Conservation (phyloP, 2,797 vertebrate species). For the Anas capensis region DNA sequence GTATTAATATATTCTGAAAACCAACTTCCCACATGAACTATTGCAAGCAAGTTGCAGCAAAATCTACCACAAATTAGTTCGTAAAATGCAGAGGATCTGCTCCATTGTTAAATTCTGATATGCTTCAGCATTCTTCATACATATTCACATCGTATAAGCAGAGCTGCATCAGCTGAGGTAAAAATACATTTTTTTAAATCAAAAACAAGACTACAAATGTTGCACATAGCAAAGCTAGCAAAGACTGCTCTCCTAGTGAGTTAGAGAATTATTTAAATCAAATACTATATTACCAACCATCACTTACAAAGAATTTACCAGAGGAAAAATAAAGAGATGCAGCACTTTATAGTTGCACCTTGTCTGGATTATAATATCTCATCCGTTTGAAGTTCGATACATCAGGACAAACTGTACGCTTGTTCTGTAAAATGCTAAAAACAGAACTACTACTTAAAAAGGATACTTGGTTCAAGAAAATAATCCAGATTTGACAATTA, state of each 20-base stretch:
- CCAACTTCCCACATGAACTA: background rate
- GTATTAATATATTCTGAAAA: conserved; percentile 31
- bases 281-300: background rate
- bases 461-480: background rate
- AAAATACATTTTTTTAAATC: background rate
- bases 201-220: background rate
- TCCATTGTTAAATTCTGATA: background rate
- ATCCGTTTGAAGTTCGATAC: background rate
- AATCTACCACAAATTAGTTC: background rate
- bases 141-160: background rate
- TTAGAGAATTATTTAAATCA: background rate
- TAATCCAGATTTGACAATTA: background rate
- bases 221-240: background rate
- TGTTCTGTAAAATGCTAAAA: background rate
- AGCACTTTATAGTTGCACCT: background rate
- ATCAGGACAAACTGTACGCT: background rate
- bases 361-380: background rate
- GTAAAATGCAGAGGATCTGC: background rate
- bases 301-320: background rate
- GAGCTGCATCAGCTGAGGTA: background rate
- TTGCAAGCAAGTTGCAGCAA: background rate
- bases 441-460: background rate
- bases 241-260: background rate
- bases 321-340: background rate
- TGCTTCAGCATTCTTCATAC: background rate